Base-by-base conservation (phyloP, 2,888 invertebrate species). In the Anagyrus pseudococci region DNA sequence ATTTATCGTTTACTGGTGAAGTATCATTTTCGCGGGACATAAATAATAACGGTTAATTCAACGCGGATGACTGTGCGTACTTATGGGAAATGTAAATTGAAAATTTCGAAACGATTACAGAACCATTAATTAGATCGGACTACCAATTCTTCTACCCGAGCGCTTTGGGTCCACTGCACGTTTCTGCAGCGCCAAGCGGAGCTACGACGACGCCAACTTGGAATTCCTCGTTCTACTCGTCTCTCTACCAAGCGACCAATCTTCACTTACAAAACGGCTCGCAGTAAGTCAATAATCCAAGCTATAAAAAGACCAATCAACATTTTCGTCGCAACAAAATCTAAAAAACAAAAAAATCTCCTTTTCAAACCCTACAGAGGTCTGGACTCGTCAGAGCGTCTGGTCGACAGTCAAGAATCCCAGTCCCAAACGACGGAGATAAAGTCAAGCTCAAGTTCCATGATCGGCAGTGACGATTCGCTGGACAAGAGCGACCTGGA, bases 401-500 rank as follows among this genome's bases (percentile, higher is more conserved):
- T 75, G 17, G 71, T 73, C 8, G 78, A 80, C 46, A 76, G 76
- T 23, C 75, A 72, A 58, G 73, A 71, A 49, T 59, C 60, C 0
- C 62, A 59, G 17, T 59, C 62, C 1, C 74, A 77, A 29, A 71
- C 61, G 53, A 75, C 75, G 40, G 78, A 78, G 79, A 81, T 22
- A 76, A 86, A 80, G 81, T 85, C 70, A 10, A 86, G 71, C 82
- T 85, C 58, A 81, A 86, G 47, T 82, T 86, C 84, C 20, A 77
- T 78, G 70, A 82, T 85, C 0, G 78, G 80, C 22, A 87, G 87
- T 63, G 87, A 87, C 61, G 87, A 87, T 68, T 87, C 87, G 58
- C 78, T 85, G 2, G 87, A 87, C 67, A 82, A 82, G 58, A 83
- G 85, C 66, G 81, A 81, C 53, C 71, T 79, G 19, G 81, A 81